Evolutionary conservation across 2,113 vertebrate genomes (phyloP).

Genomic region (Junco hyemalis): DNA sequence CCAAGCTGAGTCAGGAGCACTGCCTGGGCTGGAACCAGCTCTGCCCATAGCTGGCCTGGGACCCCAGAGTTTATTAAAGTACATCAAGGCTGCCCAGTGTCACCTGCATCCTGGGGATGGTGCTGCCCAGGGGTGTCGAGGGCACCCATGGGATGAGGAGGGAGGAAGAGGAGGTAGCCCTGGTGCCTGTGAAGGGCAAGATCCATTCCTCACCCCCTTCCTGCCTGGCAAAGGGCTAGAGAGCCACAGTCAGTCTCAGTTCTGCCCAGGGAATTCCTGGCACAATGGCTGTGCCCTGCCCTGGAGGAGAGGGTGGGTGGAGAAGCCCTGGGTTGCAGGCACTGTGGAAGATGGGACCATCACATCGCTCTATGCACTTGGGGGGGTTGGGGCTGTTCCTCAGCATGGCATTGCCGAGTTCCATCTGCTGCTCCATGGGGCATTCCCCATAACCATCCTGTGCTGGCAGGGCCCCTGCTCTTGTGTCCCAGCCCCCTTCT

Average conservation of each 20-base stretch:
- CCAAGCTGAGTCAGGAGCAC: fast-evolving
- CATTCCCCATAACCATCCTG: background rate
- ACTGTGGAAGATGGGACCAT: fast-evolving
- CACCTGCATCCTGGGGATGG: background rate
- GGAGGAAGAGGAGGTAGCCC: background rate
- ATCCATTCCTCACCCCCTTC: background rate
- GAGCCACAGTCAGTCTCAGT: background rate
- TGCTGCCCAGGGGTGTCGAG: background rate
- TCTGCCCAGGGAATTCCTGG: background rate
- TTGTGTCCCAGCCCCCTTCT: background rate
- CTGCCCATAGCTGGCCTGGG: background rate
- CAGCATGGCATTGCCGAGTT: background rate
- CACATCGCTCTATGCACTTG: background rate
- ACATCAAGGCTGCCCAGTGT: background rate
- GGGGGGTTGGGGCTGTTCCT: background rate
- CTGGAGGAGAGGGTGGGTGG: background rate
- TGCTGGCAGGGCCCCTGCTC: background rate
- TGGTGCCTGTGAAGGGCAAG: fast-evolving
- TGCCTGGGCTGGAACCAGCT: background rate
- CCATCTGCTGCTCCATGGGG: background rate
- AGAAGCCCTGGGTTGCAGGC: background rate
- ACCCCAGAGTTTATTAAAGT: background rate
- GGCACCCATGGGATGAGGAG: background rate
- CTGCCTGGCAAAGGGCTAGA: fast-evolving
- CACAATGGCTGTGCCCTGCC: background rate